Conservation (phyloP, 2,888 invertebrate genomes). For the Altica lythri region DNA sequence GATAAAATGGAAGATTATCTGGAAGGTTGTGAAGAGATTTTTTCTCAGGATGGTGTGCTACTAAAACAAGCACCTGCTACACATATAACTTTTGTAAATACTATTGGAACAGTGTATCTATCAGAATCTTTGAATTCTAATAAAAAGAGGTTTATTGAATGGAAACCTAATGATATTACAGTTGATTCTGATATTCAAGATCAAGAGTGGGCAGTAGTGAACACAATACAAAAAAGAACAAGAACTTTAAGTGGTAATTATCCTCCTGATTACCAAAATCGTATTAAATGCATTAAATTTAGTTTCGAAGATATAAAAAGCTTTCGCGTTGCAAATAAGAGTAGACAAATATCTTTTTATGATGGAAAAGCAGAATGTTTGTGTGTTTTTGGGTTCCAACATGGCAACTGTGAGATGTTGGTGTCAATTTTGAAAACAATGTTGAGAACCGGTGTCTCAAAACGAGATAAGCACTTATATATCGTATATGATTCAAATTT, state of each 20-base stretch:
- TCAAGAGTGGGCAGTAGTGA: slow-evolving; percentile 85
- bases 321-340: slow-evolving; percentile 60
- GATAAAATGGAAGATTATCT: slow-evolving; percentile 42
- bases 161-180: slow-evolving; percentile 81
- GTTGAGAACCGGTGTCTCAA: slow-evolving; percentile 69
- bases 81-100: slow-evolving; percentile 63
- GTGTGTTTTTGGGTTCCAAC: slow-evolving; percentile 85
- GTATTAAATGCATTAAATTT: slow-evolving; percentile 61
- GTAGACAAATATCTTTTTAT: slow-evolving; percentile 63
- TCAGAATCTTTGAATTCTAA: slow-evolving; percentile 63
- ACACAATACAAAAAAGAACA: slow-evolving; percentile 70
- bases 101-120: slow-evolving; percentile 70
- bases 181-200: slow-evolving; percentile 78
- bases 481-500: slow-evolving; percentile 72
- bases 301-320: slow-evolving; percentile 69
- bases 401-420: slow-evolving; percentile 83
- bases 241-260: slow-evolving; percentile 64
- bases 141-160: slow-evolving; percentile 67
- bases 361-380: slow-evolving; percentile 74
- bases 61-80: slow-evolving; percentile 69
- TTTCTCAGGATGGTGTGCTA: slow-evolving; percentile 80
- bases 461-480: slow-evolving; percentile 72
- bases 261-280: slow-evolving; percentile 55
- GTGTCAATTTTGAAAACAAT: slow-evolving; percentile 66
- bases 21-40: slow-evolving; percentile 63